Evolutionary conservation across 2,113 vertebrate genomes (phyloP).

Genomic region (Grallaria varia): DNA sequence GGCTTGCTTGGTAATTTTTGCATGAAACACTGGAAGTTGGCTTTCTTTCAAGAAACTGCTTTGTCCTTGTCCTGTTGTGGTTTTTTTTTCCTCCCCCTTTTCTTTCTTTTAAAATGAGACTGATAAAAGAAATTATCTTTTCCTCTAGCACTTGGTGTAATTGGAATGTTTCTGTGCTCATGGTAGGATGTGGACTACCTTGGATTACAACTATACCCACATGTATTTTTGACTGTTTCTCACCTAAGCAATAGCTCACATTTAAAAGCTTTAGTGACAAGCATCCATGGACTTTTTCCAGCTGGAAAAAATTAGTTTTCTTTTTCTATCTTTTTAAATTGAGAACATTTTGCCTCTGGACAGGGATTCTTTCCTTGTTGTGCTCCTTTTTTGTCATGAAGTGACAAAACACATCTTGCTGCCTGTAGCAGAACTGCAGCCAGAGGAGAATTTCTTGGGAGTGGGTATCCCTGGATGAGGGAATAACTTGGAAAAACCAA

Average conservation of each 20-base stretch:
- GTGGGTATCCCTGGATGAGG: accelerated
- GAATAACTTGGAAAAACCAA: not conserved
- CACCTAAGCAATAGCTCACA: not conserved
- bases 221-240: not conserved
- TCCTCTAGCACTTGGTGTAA: not conserved
- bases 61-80: not conserved
- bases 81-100: not conserved
- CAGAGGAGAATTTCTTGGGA: not conserved
- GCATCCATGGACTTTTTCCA: not conserved
- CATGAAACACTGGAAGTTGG: not conserved
- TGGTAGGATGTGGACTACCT: not conserved
- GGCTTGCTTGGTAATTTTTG: slow-evolving; percentile 27
- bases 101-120: not conserved
- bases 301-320: not conserved
- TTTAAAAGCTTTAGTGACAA: not conserved
- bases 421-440: not conserved
- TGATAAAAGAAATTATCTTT: slow-evolving; percentile 25
- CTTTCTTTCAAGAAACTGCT: not conserved
- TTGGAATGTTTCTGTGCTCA: not conserved
- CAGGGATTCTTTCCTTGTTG: not conserved
- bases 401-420: not conserved
- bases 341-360: not conserved
- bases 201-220: not conserved
- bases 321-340: not conserved
- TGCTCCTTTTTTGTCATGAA: not conserved